Evolutionary conservation across 2,797 vertebrate species (phyloP).

Genomic region (Telmatherina bonti): DNA sequence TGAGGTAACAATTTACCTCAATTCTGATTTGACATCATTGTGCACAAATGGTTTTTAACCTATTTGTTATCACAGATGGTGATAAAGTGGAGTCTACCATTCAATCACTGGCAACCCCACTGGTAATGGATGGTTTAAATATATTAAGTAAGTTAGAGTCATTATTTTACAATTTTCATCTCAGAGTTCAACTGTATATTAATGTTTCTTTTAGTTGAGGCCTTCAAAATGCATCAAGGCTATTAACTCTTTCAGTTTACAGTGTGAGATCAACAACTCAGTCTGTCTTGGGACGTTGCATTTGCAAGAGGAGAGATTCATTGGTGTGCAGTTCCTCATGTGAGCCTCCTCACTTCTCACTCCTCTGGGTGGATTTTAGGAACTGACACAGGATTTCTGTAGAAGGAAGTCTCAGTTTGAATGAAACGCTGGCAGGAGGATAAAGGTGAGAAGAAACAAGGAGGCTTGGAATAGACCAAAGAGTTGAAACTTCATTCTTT

Average conservation of each 20-base stretch:
- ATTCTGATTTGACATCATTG: too few species aligned
- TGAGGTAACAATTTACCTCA: too few species aligned
- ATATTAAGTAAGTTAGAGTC: background rate
- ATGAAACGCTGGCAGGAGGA: background rate
- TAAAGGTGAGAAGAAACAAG: background rate
- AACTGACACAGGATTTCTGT: background rate
- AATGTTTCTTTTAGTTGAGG: background rate
- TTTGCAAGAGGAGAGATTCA: background rate
- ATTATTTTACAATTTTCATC: background rate
- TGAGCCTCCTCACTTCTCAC: background rate
- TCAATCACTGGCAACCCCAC: too few species aligned
- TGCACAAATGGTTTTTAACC: too few species aligned
- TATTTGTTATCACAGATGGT: too few species aligned
- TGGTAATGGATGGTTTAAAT: too few species aligned
- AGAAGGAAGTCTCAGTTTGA: background rate
- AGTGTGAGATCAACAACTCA: background rate
- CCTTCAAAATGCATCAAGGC: background rate
- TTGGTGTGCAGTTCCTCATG: background rate
- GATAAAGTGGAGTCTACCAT: too few species aligned
- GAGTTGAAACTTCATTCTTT: too few species aligned
- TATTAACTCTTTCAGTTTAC: background rate
- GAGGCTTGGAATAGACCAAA: background rate
- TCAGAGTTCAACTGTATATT: background rate
- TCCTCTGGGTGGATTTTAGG: background rate
- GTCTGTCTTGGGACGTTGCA: background rate